These are phyloP conservation scores for Dryomyza anilis DNA, from an alignment of 2,888 invertebrate genomes.

Conservation along the genomic window DNA sequence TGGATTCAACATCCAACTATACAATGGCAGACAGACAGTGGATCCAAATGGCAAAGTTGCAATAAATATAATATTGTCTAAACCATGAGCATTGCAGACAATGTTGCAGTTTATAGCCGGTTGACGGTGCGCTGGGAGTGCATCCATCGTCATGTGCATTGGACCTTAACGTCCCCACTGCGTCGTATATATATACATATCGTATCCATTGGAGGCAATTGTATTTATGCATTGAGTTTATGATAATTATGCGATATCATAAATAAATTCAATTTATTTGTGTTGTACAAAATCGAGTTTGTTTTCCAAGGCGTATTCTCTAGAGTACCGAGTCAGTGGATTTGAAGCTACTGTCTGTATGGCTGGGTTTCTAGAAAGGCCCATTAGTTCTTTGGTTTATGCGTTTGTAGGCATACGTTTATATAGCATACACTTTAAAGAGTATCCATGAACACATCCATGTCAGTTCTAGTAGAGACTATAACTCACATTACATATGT, in stretches of 20 bases:
- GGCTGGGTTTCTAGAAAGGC: too few species aligned
- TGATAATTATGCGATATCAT: constrained; percentile 16
- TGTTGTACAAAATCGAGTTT: background rate
- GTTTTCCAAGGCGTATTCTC: background rate
- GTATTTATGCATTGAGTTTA: background rate
- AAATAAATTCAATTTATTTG: constrained; percentile 25
- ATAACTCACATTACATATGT: too few species aligned
- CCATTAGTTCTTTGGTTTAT: too few species aligned
- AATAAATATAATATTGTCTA: background rate
- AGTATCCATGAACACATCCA: too few species aligned
- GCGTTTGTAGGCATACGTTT: too few species aligned
- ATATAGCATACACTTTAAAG: too few species aligned
- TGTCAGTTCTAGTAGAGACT: too few species aligned
- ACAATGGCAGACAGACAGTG: background rate
- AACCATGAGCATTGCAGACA: background rate
- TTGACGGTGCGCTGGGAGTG: background rate
- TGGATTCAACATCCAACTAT: background rate
- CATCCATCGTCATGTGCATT: background rate
- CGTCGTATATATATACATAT: too few species aligned
- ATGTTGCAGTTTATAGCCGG: background rate
- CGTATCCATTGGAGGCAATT: too few species aligned
- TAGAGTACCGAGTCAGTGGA: too few species aligned
- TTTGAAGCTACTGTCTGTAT: too few species aligned
- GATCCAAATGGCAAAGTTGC: background rate
- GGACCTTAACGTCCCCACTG: too few species aligned